Evolutionary conservation across 2,113 vertebrate genomes (phyloP).

Genomic region (Trochalopteron elliotii): DNA sequence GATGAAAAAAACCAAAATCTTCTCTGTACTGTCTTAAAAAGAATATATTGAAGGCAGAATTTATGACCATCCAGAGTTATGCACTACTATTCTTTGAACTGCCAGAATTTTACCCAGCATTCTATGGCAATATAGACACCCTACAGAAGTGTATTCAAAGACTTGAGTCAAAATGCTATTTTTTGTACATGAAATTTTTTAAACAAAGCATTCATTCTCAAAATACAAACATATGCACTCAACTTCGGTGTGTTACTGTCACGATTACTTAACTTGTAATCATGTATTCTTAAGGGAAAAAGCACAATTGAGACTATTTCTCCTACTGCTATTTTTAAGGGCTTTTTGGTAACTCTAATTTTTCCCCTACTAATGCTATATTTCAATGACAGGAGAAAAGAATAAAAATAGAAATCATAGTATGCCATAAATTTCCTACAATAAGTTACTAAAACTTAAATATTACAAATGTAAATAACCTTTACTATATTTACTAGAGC

Average conservation of each 20-base stretch:
- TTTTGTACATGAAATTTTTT: background rate
- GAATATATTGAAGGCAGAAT: background rate
- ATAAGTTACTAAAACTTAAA: background rate
- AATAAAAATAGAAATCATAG: background rate
- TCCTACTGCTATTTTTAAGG: background rate
- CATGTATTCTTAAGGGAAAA: background rate
- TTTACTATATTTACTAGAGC: background rate
- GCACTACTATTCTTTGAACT: background rate
- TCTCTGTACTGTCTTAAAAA: background rate
- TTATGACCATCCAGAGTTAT: background rate
- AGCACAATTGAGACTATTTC: background rate
- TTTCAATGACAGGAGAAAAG: background rate
- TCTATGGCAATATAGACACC: background rate
- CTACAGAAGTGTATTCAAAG: accelerated
- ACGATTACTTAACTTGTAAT: background rate
- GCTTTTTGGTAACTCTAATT: background rate
- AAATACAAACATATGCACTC: background rate
- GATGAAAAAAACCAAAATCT: background rate
- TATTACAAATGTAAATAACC: background rate
- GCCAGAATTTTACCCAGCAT: background rate
- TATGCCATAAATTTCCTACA: background rate
- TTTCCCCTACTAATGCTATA: background rate
- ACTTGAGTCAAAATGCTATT: background rate
- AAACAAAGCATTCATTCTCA: background rate
- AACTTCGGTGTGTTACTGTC: background rate